Evolutionary conservation across 2,888 invertebrate species (phyloP), one percentile per base, ranked within the genome.

Genomic region (Sinopyrophorus schimmeli): DNA sequence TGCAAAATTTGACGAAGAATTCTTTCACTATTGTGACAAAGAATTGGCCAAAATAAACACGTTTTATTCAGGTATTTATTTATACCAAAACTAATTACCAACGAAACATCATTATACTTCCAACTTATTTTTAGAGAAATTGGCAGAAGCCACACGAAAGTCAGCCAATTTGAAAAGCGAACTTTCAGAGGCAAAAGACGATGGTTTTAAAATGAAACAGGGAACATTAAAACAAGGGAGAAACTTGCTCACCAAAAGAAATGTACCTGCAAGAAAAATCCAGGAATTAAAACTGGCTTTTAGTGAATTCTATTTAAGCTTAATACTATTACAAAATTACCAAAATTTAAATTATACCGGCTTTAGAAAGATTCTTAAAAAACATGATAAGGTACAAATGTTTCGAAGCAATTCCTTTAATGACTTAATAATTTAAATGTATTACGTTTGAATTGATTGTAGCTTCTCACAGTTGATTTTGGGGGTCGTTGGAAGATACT

Each of bases 331-430:
- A 50, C 98, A 99, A 75, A 99, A 99, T 72, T 98, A 96, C 72
- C 97, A 99, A 76, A 96, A 94, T 72, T 79, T 99, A 41, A 99
- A 99, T 76, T 95, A 94, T 67, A 99, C 97, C 2, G 99, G 98
- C 1, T 99, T 99, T 77, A 82, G 98, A 54, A 99, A 99, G 76
- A 99, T 99, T 68, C 81, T 99, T 54, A 99, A 99, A 74, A 99
- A 99, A 74, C 98, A 98, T 72, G 99, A 99, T 75, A 99, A 99
- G 84, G 93, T 93, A 73, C n/a, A n/a, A n/a, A n/a, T n/a, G n/a
- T n/a, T n/a, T n/a, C n/a, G n/a, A n/a, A 27, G 5, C 5, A 6
- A 9, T 27, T 5, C 27, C 4, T 27, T 5, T 9, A 27, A 27
- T 9, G 9, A 5, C 5, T 27, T 6, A 9, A 27, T 9, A 6